These are phyloP conservation scores for Poecilia picta DNA, from an alignment of 2,797 vertebrate genomes.

Conservation along the genomic window DNA sequence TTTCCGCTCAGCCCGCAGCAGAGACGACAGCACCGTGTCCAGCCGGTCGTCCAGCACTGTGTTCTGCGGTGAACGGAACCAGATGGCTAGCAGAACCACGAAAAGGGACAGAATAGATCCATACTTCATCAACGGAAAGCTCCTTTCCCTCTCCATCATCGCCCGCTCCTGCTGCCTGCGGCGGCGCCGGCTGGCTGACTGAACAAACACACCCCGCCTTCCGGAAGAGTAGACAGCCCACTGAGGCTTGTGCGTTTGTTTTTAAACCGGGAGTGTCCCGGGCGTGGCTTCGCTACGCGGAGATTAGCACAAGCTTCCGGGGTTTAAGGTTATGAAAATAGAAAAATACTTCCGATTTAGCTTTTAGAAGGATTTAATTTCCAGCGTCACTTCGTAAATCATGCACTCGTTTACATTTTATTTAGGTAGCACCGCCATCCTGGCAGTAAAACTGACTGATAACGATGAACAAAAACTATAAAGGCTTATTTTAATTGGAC, in stretches of 20 bases:
- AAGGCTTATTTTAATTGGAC: not conserved
- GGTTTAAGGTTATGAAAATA: not conserved
- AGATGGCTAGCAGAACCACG: constrained; percentile 77
- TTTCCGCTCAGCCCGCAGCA: constrained; percentile 84
- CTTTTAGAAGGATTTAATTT: not conserved
- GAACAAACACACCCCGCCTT: not conserved
- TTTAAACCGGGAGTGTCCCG: not conserved
- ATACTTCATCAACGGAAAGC: constrained; percentile 73
- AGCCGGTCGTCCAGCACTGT: constrained; percentile 77
- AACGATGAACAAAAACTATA: not conserved
- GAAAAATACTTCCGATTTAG: not conserved
- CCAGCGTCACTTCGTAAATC: not conserved
- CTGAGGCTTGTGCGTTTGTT: constrained; percentile 25
- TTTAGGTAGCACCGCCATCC: not conserved
- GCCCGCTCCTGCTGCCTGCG: constrained; percentile 5
- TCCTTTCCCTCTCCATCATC: constrained; percentile 68
- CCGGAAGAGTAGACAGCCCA: not conserved
- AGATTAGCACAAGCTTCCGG: not conserved
- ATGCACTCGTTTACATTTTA: not conserved
- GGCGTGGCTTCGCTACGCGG: accelerated
- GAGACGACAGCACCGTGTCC: constrained; percentile 81
- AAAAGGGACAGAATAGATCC: constrained; percentile 76
- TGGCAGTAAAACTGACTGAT: not conserved
- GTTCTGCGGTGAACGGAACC: constrained; percentile 75
- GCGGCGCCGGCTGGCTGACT: not conserved